phyloP scores from a whole-genome alignment of 2,797 vertebrate species.

The Mastacembelus armatus region DNA sequence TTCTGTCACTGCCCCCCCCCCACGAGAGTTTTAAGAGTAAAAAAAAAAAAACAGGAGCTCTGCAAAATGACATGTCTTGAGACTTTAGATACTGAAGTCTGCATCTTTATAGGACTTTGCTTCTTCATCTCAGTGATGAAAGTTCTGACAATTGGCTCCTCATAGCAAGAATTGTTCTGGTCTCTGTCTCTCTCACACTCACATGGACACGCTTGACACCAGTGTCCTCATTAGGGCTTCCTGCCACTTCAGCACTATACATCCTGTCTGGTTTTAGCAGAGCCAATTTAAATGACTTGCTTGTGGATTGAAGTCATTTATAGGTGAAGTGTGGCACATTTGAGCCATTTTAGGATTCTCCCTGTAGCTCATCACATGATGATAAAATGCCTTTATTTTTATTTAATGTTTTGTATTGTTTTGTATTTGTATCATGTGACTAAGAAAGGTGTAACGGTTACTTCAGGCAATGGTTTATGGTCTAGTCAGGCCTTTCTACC shows the following conservation, averaged over 20 bases:
- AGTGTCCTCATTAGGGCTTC: conserved; percentile 69
- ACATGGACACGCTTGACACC: conserved; percentile 45
- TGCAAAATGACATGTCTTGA: conserved; percentile 6
- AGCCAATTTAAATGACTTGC: conserved; percentile 63
- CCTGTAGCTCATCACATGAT: background rate
- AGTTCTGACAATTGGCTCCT: conserved; percentile 44
- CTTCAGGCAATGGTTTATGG: too few relatives aligned
- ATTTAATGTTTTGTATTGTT: background rate
- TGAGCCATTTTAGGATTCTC: conserved; percentile 27
- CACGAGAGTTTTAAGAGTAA: conserved; percentile 20
- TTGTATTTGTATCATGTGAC: too few relatives aligned
- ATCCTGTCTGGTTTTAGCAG: conserved; percentile 52
- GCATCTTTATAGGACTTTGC: conserved; percentile 10
- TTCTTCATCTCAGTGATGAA: conserved; percentile 41
- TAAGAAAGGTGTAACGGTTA: too few relatives aligned
- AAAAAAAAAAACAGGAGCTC: conserved; percentile 10
- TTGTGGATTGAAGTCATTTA: conserved; percentile 65
- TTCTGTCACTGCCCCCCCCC: background rate
- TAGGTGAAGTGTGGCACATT: conserved; percentile 34
- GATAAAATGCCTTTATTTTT: conserved; percentile 8
- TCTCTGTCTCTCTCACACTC: background rate
- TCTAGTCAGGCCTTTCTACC: background rate
- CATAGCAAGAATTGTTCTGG: background rate
- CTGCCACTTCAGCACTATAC: conserved; percentile 64
- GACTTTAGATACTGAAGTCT: conserved; percentile 6